Evolutionary conservation across 1,140 invertebrate species (phyloP), one percentile per base, ranked within the genome.

Genomic region (Panagrolaimus sp.): DNA sequence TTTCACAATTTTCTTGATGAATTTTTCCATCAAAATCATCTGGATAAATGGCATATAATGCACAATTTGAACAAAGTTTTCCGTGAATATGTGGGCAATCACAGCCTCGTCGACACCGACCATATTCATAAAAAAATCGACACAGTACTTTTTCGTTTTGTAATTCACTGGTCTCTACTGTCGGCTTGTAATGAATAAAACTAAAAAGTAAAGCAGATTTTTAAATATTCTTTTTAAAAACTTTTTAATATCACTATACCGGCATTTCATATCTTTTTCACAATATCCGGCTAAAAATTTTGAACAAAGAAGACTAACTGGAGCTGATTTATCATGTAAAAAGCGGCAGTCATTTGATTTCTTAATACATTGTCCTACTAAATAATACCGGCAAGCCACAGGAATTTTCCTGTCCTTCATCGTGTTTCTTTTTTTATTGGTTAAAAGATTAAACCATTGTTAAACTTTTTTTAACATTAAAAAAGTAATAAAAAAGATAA

Each of bases 261-360:
- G 14, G 51, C 51, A 57, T 11, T 57, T 57, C n/a, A 25, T 57
- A 25, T 20, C 27, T 27, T 11, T n/a, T n/a, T 20, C 20, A 16
- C 51, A 57, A n/a, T 57, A 25, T n/a, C 51, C 51, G 11, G 51
- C 20, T 20, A 57, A 11, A 27, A 25, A 57, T 16, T 57, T 57
- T 27, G 51, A 57, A 57, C 51, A 57, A 5, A 57, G 13, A 20
- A 57, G 20, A 9, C 20, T 25, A 57, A 57, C 51, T 20, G 51
- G 51, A 57, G 51, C 51, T 11, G 51, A 57, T 16, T 57, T 57
- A 57, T 57, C 51, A 16, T 57, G 51, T 27, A 57, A 16, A 57
- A n/a, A 57, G 11, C 27, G 51, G 51, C 51, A 57, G 11, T 57
- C 51, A 25, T 9, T 16, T 5, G 51, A 20, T 13, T 20, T 57